Evolutionary conservation across 2,888 invertebrate species (phyloP).

Genomic region (Thysanoteuthis rhombus): DNA sequence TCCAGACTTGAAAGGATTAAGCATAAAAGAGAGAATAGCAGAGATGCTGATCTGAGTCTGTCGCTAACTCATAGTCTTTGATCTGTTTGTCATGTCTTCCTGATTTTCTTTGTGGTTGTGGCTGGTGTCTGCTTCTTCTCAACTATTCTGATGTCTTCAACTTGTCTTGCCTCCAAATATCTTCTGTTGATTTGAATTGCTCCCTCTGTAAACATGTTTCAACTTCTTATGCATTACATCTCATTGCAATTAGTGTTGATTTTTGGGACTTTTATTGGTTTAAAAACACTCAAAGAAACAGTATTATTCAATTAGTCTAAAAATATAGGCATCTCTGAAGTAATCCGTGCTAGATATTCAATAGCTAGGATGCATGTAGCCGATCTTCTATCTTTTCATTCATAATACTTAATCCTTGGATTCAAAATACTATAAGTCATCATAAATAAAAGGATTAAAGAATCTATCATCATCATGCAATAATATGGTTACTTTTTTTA

Average conservation of each 20-base stretch:
- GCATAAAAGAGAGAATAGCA: neutral
- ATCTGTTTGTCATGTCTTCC: neutral
- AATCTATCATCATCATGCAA: no score
- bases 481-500: no score
- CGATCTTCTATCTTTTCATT: neutral
- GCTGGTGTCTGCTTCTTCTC: neutral
- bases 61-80: neutral
- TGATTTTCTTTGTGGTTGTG: neutral
- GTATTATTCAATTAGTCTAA: neutral
- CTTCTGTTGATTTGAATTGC: neutral
- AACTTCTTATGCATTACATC: neutral
- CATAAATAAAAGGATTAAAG: no score
- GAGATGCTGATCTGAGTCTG: conserved; percentile 12
- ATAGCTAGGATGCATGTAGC: neutral
- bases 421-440: no score
- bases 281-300: neutral
- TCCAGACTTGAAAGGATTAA: neutral
- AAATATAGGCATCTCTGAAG: neutral
- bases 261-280: neutral
- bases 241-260: neutral
- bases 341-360: neutral
- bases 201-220: neutral
- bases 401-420: neutral
- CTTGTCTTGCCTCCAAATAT: neutral
- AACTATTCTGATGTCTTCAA: neutral